Conservation (phyloP, 2,113 vertebrate genomes). For the Albula goreensis region DNA sequence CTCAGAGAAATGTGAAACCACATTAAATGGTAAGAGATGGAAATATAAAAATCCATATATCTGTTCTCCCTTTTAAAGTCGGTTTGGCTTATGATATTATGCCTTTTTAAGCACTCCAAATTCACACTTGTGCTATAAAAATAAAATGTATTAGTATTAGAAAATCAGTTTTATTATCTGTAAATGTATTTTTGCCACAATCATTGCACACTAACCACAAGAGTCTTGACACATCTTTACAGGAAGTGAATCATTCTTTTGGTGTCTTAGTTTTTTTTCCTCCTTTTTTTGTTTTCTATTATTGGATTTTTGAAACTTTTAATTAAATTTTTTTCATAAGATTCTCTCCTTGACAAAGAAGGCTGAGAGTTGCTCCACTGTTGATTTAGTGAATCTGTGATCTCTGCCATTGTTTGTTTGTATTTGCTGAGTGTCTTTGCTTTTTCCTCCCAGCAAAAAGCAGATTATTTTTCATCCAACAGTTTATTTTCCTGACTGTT, state of each 20-base stretch:
- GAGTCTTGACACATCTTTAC: neutral
- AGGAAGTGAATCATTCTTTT: neutral
- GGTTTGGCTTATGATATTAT: no score
- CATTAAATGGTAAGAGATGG: neutral
- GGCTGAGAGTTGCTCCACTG: neutral
- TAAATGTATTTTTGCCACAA: neutral
- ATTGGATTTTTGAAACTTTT: neutral
- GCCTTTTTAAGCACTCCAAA: no score
- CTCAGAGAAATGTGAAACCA: neutral
- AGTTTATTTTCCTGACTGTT: constrained; percentile 7
- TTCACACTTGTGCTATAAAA: no score
- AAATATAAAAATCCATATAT: neutral
- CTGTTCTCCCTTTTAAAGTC: no score
- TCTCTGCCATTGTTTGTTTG: neutral
- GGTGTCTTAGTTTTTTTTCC: neutral
- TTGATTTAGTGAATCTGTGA: neutral
- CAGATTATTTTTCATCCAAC: neutral
- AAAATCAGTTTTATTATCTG: neutral
- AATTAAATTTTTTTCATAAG: neutral
- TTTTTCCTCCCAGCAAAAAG: neutral
- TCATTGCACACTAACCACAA: neutral
- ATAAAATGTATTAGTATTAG: no score
- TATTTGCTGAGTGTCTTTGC: neutral
- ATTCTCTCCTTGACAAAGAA: neutral
- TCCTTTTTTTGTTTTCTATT: neutral